These are phyloP conservation scores for Cairina moschata DNA, from an alignment of 2,113 vertebrate genomes.

Conservation along the genomic window DNA sequence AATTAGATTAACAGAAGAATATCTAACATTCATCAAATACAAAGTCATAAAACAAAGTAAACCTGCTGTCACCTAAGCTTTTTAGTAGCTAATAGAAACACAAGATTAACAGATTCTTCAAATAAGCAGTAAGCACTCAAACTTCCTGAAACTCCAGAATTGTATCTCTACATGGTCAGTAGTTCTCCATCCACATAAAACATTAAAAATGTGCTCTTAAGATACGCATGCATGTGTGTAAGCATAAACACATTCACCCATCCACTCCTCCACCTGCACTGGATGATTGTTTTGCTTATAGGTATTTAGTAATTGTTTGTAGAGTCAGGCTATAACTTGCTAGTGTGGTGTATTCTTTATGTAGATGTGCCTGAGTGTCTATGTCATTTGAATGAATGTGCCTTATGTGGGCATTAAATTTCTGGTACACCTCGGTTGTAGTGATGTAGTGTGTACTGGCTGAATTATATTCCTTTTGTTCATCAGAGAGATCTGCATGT, in stretches of 20 bases:
- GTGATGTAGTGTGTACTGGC: background rate
- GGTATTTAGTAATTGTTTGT: background rate
- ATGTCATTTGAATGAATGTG: background rate
- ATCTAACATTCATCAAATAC: background rate
- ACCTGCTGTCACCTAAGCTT: background rate
- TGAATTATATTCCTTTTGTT: background rate
- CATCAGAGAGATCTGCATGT: background rate
- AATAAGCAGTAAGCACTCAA: background rate
- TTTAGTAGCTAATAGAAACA: background rate
- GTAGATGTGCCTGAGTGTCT: background rate
- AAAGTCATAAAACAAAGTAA: background rate
- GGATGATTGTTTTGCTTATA: background rate
- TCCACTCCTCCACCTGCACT: background rate
- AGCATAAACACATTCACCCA: background rate
- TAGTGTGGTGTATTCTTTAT: background rate
- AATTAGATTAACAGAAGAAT: constrained; percentile 6
- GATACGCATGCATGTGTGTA: background rate
- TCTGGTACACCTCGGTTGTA: background rate
- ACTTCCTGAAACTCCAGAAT: background rate
- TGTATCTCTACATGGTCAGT: background rate
- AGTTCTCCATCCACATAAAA: background rate
- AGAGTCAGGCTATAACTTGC: background rate
- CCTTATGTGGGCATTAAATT: background rate
- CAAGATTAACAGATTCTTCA: background rate
- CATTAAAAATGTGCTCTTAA: background rate